Evolutionary conservation across 2,888 invertebrate genomes (phyloP).

Genomic region (Ochropleura leucogaster): DNA sequence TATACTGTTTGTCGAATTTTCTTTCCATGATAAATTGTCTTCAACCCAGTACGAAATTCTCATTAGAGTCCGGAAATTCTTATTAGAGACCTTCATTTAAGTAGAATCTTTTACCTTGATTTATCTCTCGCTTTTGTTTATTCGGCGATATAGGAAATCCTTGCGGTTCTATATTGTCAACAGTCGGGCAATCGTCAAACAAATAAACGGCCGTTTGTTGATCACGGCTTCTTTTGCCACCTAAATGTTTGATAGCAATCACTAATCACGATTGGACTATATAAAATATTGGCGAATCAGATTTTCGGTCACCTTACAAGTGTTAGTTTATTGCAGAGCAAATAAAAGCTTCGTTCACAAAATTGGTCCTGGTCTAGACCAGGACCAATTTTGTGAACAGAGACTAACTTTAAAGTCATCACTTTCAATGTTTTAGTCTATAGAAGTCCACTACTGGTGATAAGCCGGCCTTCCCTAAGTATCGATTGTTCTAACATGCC

Average conservation of each 20-base stretch:
- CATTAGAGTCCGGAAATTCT: neutral
- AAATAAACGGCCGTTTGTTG: conserved; percentile 49
- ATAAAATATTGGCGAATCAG: conserved; percentile 14
- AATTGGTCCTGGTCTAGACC: neutral
- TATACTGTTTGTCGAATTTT: neutral
- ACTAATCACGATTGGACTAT: conserved; percentile 15
- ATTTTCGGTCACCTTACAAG: neutral
- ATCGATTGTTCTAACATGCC: neutral
- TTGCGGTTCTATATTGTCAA: conserved; percentile 63
- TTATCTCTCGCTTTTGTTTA: conserved; percentile 60
- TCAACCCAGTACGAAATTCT: neutral
- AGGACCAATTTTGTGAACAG: too few relatives aligned
- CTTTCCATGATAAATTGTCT: too few relatives aligned
- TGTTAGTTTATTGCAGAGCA: neutral
- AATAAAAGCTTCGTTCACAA: neutral
- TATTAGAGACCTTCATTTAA: conserved; percentile 35
- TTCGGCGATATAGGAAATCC: conserved; percentile 62
- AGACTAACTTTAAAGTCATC: neutral
- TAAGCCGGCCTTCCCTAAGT: neutral
- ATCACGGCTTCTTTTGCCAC: conserved; percentile 42
- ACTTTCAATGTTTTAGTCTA: neutral
- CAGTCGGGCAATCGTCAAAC: conserved; percentile 56
- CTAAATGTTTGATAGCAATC: conserved; percentile 43
- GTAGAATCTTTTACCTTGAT: conserved; percentile 59
- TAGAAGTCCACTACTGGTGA: neutral